Conservation (phyloP, 35 echinoderm and acorn worm species). For the Amphiura filiformis region DNA sequence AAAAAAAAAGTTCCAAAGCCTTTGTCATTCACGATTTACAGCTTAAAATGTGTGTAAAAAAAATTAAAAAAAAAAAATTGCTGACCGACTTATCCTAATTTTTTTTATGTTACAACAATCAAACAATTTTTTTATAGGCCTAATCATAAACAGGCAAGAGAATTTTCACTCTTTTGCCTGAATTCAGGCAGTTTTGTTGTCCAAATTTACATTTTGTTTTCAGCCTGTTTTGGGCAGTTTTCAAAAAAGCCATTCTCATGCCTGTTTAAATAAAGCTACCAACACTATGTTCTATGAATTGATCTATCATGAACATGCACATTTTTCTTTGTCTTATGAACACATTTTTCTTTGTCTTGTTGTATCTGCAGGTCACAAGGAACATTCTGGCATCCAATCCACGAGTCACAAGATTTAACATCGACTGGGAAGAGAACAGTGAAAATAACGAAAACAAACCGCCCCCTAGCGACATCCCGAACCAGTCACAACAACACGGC, state of each 20-base stretch:
- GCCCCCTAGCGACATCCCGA: constrained; percentile 42
- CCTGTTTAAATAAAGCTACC: neutral
- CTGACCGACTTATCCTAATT: no score
- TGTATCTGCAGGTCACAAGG: constrained; percentile 52
- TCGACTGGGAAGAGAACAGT: constrained; percentile 84
- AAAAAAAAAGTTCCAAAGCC: no score
- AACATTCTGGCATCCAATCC: constrained; percentile 95
- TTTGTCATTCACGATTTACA: no score
- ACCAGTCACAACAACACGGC: constrained; percentile 32
- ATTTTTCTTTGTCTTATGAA: neutral
- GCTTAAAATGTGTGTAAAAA: no score
- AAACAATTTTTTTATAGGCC: no score
- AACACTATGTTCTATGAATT: neutral
- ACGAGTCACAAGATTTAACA: constrained; percentile 91
- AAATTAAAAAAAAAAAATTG: no score
- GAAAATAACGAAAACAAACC: constrained; percentile 85
- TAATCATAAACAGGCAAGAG: neutral
- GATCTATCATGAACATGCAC: neutral
- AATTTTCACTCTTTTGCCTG: no score
- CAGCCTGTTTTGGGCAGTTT: no score
- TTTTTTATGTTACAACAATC: no score
- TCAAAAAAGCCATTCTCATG: no score
- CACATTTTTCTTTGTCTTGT: neutral
- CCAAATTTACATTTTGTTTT: no score
- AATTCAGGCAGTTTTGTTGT: no score